Base-by-base conservation (phyloP, 2,113 vertebrate genomes). In the Sardina pilchardus region DNA sequence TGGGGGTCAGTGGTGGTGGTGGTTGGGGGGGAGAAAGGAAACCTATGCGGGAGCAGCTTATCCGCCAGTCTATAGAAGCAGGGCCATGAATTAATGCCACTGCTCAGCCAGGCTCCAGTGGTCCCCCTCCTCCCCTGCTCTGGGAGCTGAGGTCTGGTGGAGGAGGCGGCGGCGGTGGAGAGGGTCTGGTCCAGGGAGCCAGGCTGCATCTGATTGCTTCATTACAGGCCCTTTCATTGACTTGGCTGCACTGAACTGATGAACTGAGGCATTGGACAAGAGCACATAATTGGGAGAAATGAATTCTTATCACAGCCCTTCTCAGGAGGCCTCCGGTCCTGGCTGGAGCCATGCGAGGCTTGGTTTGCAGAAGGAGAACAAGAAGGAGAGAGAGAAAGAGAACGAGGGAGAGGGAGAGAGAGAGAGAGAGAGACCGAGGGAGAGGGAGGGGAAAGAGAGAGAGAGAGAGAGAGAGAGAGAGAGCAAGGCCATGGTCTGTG, bases 231-330 rank as follows among this genome's bases (percentile, higher is more conserved):
- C 94, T 96, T 96, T 96, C 96, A 97, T 97, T 96, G 96, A 97
- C 96, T 97, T 90, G 94, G 91, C 95, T 91, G 91, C 84, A 90
- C 94, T 86, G 92, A 90, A 93, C 96, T 96, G 96, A 97, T 97
- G 97, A 96, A 96, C 97, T 96, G 96, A 95, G 96, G 93, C 94
- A 94, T 93, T 95, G 96, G 96, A 97, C 96, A 96, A 95, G 96
- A 95, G 91, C 94, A 91, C 91, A 84, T 98, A 97, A 98, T 97
- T 96, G 97, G 95, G 93, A 95, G 96, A 96, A 96, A 95, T 95
- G 94, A 95, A 97, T 97, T 97, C 97, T 94, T 94, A 94, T 96
- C 96, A 97, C 96, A 97, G 30, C 94, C 94, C 92, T 92, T 93
- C 94, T 95, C 94, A 91, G 90, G 92, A 94, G 94, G 93, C 93